phyloP scores from a whole-genome alignment of 2,113 vertebrate species.

The Petrocephalus microphthalmus region DNA sequence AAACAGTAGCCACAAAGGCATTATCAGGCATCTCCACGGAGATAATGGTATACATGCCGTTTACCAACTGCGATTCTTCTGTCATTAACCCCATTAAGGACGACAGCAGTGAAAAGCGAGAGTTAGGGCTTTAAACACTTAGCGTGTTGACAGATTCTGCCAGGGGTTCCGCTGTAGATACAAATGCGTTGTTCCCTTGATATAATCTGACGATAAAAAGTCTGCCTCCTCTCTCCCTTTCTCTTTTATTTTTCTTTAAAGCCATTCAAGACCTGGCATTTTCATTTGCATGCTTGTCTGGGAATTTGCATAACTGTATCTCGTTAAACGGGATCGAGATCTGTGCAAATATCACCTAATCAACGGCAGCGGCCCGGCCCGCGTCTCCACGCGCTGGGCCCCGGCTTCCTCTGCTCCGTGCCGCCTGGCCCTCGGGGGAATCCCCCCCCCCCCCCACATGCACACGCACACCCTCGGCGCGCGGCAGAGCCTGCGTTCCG shows the following conservation, averaged over 20 bases:
- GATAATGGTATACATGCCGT: slow-evolving; percentile 17
- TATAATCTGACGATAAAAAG: slow-evolving; percentile 24
- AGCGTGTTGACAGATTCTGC: slow-evolving; percentile 9
- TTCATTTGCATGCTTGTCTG: slow-evolving; percentile 25
- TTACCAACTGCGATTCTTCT: slow-evolving; percentile 8
- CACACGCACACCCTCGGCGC: background rate
- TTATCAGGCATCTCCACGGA: slow-evolving; percentile 24
- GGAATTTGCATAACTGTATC: slow-evolving; percentile 14
- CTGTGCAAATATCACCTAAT: slow-evolving; percentile 12
- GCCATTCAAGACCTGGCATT: slow-evolving; percentile 23
- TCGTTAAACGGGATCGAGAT: background rate
- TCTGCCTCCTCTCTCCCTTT: background rate
- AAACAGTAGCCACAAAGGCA: slow-evolving; percentile 19
- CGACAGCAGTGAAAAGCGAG: slow-evolving; percentile 9
- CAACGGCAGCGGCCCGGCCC: slow-evolving; percentile 5
- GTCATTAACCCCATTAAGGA: slow-evolving; percentile 2
- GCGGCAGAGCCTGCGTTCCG: background rate
- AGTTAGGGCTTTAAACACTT: background rate
- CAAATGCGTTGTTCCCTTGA: slow-evolving; percentile 14
- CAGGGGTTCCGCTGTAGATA: background rate
- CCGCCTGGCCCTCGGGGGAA: background rate
- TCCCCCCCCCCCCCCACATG: background rate
- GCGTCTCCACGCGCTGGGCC: background rate
- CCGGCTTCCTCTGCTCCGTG: background rate
- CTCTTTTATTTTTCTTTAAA: background rate